These are phyloP conservation scores for Aldrovandia affinis DNA, from an alignment of 2,797 vertebrate genomes.

Conservation along the genomic window DNA sequence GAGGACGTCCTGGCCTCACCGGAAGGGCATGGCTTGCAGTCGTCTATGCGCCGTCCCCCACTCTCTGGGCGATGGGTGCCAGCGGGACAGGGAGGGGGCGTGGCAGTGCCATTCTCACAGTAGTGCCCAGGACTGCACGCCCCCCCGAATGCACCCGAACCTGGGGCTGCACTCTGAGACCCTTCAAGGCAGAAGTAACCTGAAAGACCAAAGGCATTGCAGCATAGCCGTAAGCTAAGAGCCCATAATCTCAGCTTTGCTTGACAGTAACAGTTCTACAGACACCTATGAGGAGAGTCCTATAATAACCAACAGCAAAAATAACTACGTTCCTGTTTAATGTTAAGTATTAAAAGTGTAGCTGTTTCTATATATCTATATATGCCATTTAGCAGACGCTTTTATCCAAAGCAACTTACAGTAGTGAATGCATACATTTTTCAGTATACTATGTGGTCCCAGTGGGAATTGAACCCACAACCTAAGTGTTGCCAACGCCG, in stretches of 20 bases:
- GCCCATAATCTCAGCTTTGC: not conserved
- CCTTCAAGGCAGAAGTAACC: constrained; percentile 78
- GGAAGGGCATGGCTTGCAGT: constrained; percentile 77
- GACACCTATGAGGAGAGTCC: not conserved
- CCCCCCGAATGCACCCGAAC: constrained; percentile 63
- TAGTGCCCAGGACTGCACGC: constrained; percentile 80
- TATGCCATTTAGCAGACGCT: too few species aligned
- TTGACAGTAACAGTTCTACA: not conserved
- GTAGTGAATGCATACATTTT: too few species aligned
- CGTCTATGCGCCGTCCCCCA: constrained; percentile 67
- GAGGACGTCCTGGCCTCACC: constrained; percentile 61
- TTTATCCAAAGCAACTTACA: too few species aligned
- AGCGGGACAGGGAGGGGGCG: constrained; percentile 74
- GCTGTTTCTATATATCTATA: too few species aligned
- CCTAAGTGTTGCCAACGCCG: too few species aligned
- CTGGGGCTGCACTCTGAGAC: constrained; percentile 66
- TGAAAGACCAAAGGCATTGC: constrained; percentile 40
- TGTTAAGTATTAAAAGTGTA: not conserved
- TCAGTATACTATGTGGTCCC: too few species aligned
- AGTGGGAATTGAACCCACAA: too few species aligned
- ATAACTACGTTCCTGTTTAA: not conserved
- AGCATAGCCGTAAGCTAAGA: not conserved
- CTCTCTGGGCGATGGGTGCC: constrained; percentile 71
- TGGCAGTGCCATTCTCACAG: constrained; percentile 74
- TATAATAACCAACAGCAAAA: not conserved